Evolutionary conservation across 2,113 vertebrate species (phyloP), one percentile per base, ranked within the genome.

Genomic region (Microtus montanus): DNA sequence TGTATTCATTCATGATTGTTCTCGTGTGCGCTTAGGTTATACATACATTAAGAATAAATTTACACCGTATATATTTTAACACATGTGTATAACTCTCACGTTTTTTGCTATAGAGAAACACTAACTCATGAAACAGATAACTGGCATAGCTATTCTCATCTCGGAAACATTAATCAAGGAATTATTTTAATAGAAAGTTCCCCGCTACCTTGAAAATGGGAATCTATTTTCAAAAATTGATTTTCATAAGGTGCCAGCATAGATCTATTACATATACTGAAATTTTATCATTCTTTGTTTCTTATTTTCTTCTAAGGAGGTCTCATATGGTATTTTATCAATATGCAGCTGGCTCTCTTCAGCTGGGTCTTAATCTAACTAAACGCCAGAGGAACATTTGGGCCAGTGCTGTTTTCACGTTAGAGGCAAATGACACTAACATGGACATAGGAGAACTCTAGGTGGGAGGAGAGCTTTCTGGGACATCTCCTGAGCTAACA

Each of bases 151-250:
- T 68, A 58, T 63, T 88, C 5, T 92, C 35, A 44, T 86, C 82
- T 90, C 2, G 47, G 33, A 54, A 91, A 70, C 12, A 86, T 90
- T 68, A 85, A 87, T 63, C 58, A 44, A 70, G 44, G 1, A 68
- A 54, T 90, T 88, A 82, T 90, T 91, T 63, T 82, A 96, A 68
- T 14, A 90, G 66, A 90, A 94, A 89, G 22, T 66, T 74, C n/a
- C 44, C 49, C 78, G 33, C 9, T 95, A 82, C 41, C 41, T 89
- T 92, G 75, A 68, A 93, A 88, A 92, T 49, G 68, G 35, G 35
- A 95, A 95, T 90, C 30, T 33, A 74, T 92, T 95, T 93, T 90
- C 35, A 85, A 96, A 91, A 88, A 86, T 4, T 73, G 82, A 92
- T 93, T 92, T 80, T 75, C 28, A 12, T 73, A 92, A 75, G 17